Conservation (phyloP, 2,888 invertebrate genomes). For the Xylota segnis region DNA sequence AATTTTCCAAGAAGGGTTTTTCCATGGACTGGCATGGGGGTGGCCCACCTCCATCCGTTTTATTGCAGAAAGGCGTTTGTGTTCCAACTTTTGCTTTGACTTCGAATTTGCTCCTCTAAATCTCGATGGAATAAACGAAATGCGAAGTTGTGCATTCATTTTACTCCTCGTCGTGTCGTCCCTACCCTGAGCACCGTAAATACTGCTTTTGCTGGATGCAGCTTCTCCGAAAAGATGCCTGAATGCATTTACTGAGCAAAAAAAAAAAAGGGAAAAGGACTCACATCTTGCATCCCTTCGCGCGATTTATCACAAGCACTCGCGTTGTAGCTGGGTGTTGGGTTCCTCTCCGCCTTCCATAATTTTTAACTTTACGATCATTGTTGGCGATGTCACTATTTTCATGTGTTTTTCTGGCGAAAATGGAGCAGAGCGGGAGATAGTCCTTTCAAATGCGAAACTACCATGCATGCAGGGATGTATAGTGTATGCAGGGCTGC, state of each 20-base stretch:
- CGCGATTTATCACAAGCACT: constrained; percentile 67
- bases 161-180: constrained; percentile 15
- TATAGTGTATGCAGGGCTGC: not conserved
- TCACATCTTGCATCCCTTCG: constrained; percentile 47
- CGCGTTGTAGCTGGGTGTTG: constrained; percentile 56
- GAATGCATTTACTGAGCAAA: constrained; percentile 56
- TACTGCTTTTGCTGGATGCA: constrained; percentile 20
- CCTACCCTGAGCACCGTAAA: not conserved
- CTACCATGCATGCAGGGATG: not conserved
- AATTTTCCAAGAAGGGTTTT: constrained; percentile 67
- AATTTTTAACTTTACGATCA: constrained; percentile 75
- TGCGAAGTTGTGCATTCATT: constrained; percentile 72
- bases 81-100: constrained; percentile 71
- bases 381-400: constrained; percentile 70
- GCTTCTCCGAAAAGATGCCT: constrained; percentile 35
- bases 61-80: constrained; percentile 64
- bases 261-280: not conserved
- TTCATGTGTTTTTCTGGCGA: constrained; percentile 61
- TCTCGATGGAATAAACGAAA: constrained; percentile 70
- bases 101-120: constrained; percentile 67
- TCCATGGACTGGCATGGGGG: constrained; percentile 11
- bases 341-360: constrained; percentile 51
- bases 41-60: constrained; percentile 39
- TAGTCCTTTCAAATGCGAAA: constrained; percentile 56
- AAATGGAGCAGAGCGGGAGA: constrained; percentile 46